A percentile compares a stretch with the other conserved stretches of the same genome.
phyloP scores from a whole-genome alignment of 2,888 invertebrate species.

The Scaptomyza polygonia region DNA sequence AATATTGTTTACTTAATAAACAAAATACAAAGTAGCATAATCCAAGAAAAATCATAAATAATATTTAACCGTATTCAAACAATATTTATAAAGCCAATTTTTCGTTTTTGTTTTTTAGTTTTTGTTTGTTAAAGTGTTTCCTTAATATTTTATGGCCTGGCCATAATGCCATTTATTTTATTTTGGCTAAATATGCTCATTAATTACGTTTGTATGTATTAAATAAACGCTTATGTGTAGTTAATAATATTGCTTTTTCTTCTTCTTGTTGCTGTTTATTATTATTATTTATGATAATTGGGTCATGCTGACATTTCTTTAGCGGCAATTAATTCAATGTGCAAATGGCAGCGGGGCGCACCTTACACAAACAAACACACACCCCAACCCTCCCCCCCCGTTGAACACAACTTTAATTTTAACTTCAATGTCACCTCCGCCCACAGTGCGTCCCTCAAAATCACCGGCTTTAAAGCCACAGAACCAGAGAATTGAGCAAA shows the following conservation, averaged over 20 bases:
- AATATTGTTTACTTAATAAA: no score
- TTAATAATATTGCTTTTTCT: conserved; percentile 34
- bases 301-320: conserved; percentile 64
- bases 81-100: neutral
- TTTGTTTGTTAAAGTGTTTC: neutral
- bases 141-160: neutral
- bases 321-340: conserved; percentile 50
- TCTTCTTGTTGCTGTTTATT: neutral
- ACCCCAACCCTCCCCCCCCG: neutral
- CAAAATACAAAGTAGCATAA: no score
- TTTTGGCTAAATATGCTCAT: conserved; percentile 18
- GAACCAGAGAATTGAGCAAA: neutral
- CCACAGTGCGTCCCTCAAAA: conserved; percentile 31
- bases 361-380: conserved; percentile 1
- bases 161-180: neutral
- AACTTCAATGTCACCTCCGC: conserved; percentile 24
- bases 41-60: neutral
- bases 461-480: conserved; percentile 43
- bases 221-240: conserved; percentile 34
- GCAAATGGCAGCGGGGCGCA: conserved; percentile 43
- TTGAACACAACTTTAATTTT: neutral
- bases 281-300: conserved; percentile 55
- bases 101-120: no score
- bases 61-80: neutral
- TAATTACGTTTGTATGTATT: conserved; percentile 25